Conservation (phyloP, 2,797 vertebrate genomes). For the Champsocephalus esox region DNA sequence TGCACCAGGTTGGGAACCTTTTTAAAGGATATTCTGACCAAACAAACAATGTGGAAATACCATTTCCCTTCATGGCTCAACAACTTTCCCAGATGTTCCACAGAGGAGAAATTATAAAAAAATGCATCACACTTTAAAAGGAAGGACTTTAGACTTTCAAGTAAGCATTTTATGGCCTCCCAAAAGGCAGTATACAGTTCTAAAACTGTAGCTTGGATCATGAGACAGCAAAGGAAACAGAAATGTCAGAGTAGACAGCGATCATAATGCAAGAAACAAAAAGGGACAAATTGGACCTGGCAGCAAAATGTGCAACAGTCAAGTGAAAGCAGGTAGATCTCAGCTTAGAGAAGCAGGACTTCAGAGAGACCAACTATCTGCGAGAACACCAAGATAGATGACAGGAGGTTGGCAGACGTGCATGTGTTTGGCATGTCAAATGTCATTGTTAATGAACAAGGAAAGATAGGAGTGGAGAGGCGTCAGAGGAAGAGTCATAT, state of each 20-base stretch:
- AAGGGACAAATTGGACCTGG: slow-evolving; percentile 61
- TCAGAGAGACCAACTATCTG: slow-evolving; percentile 49
- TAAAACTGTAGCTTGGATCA: slow-evolving; percentile 24
- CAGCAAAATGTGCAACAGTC: slow-evolving; percentile 59
- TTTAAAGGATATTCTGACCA: slow-evolving; percentile 7
- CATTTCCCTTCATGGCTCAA: neutral
- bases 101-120: slow-evolving; percentile 19
- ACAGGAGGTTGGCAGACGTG: slow-evolving; percentile 25
- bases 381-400: slow-evolving; percentile 21
- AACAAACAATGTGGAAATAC: slow-evolving; percentile 31
- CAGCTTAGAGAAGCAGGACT: slow-evolving; percentile 16
- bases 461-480: slow-evolving; percentile 42
- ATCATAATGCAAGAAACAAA: slow-evolving; percentile 46
- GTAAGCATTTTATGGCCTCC: neutral
- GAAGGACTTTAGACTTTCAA: slow-evolving; percentile 11
- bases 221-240: slow-evolving; percentile 32
- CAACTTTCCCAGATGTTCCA: slow-evolving; percentile 18
- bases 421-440: slow-evolving; percentile 46
- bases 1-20: slow-evolving; percentile 8
- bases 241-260: slow-evolving; percentile 38
- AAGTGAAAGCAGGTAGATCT: slow-evolving; percentile 41
- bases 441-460: slow-evolving; percentile 39
- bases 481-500: slow-evolving; percentile 34
- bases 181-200: slow-evolving; percentile 22
- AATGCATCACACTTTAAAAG: slow-evolving; percentile 22